Evolutionary conservation across 1,140 invertebrate genomes (phyloP).

Genomic region (Brachionus angularis): DNA sequence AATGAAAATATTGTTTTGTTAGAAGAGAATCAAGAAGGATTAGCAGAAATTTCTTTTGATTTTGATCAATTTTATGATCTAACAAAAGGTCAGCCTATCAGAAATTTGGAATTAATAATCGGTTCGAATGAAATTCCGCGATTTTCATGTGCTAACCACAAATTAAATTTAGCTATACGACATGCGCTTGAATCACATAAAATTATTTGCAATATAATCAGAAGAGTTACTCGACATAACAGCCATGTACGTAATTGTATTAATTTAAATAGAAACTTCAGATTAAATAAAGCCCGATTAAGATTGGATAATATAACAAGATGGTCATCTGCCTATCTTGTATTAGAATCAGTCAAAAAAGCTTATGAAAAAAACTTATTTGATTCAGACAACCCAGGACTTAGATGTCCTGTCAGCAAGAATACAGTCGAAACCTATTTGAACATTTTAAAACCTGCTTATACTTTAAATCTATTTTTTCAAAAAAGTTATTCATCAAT

Average conservation of each 20-base stretch:
- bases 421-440: constrained; percentile 18
- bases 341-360: neutral
- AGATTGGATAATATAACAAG: constrained; percentile 28
- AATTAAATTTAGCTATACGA: constrained; percentile 9
- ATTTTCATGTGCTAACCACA: no score
- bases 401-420: neutral
- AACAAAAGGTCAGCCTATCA: no score
- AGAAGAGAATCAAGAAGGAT: no score
- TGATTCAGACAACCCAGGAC: neutral
- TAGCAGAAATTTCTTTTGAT: no score
- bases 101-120: no score
- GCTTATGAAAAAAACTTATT: constrained; percentile 10
- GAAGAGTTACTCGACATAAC: neutral
- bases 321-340: constrained; percentile 4
- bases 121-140: no score
- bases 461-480: constrained; percentile 23
- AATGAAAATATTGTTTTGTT: no score
- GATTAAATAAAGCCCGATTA: constrained; percentile 14
- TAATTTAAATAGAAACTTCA: constrained; percentile 24
- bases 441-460: constrained; percentile 15
- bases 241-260: neutral
- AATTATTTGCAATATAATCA: neutral
- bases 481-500: constrained; percentile 21
- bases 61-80: no score
- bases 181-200: neutral